A percentile compares a stretch with the other conserved stretches of the same genome.
Conservation (phyloP, 2,113 vertebrate genomes). For the Oenanthe oenanthe region DNA sequence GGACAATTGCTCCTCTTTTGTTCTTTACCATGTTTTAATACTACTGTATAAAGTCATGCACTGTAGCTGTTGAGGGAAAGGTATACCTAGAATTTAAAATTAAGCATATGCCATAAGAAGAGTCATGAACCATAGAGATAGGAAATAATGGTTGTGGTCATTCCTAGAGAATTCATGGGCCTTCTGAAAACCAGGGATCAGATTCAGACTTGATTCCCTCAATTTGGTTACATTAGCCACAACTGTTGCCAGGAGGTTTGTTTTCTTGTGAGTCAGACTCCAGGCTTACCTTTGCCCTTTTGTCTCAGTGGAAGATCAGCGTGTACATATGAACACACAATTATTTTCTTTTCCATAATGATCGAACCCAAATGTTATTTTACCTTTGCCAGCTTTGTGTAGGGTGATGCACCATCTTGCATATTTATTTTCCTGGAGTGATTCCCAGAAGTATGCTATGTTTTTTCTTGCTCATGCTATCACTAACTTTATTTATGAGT, state of each 20-base stretch:
- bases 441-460: slow-evolving; percentile 49
- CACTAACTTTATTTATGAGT: slow-evolving; percentile 53
- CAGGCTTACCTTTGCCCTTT: slow-evolving; percentile 3
- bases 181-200: neutral
- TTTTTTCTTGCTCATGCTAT: slow-evolving; percentile 51
- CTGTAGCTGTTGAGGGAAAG: neutral
- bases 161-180: neutral
- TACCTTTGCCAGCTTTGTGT: slow-evolving; percentile 47
- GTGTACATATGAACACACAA: neutral
- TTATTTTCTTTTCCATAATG: slow-evolving; percentile 46
- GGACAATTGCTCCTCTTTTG: neutral
- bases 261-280: neutral
- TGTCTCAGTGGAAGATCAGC: neutral
- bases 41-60: neutral
- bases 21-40: neutral
- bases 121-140: neutral
- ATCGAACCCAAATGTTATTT: slow-evolving; percentile 57
- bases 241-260: neutral
- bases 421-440: slow-evolving; percentile 66
- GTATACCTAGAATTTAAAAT: neutral
- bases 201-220: neutral
- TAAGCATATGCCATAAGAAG: neutral
- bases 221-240: neutral
- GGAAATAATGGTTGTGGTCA: neutral
- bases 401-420: slow-evolving; percentile 59